Conservation (phyloP, 2,113 vertebrate genomes). For the Centropristis striata region DNA sequence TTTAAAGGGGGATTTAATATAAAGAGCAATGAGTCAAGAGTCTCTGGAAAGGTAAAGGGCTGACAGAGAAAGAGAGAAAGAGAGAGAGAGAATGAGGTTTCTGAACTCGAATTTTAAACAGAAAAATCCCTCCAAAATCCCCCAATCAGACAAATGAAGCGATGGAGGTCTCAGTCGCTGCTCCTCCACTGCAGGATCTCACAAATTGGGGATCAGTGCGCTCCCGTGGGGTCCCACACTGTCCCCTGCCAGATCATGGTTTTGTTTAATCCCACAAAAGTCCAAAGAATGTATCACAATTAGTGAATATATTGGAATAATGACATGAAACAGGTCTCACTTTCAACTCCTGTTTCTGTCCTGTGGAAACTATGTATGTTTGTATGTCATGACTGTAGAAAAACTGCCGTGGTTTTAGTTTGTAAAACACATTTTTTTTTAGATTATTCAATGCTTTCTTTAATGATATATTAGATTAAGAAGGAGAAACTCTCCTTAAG, state of each 20-base stretch:
- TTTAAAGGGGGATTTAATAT: conserved; percentile 12
- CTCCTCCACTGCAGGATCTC: not conserved
- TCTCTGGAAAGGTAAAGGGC: not conserved
- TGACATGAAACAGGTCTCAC: not conserved
- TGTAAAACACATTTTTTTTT: no score
- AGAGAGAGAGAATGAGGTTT: conserved; percentile 32
- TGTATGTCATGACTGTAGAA: no score
- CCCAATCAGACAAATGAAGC: conserved; percentile 35
- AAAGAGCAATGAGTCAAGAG: conserved; percentile 12
- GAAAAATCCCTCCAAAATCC: not conserved
- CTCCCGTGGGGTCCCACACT: not conserved
- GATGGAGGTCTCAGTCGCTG: not conserved
- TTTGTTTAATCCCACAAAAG: conserved; percentile 15
- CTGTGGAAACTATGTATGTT: not conserved
- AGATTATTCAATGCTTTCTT: no score
- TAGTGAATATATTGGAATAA: not conserved
- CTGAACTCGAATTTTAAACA: conserved; percentile 32
- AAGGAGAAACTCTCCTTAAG: no score
- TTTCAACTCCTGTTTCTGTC: not conserved
- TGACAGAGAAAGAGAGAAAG: not conserved
- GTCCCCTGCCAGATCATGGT: not conserved
- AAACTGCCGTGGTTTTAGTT: no score
- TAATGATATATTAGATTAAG: no score
- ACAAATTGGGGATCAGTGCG: conserved; percentile 34
- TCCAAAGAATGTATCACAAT: not conserved